Conservation (phyloP, 2,113 vertebrate genomes). For the Bubo blakistoni region DNA sequence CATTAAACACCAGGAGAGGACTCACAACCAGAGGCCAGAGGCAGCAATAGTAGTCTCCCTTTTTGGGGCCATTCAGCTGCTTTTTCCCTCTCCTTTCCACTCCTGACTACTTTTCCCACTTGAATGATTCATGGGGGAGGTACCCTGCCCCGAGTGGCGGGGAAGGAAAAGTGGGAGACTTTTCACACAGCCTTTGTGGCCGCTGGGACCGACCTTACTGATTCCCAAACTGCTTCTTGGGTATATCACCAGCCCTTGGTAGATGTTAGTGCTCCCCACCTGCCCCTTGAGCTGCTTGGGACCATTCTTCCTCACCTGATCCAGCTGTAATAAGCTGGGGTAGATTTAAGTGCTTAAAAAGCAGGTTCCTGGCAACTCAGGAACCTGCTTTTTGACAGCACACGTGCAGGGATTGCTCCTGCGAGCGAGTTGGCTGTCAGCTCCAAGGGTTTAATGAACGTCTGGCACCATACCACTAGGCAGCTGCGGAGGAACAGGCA, state of each 20-base stretch:
- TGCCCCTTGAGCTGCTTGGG: not conserved
- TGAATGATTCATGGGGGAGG: rapidly evolving
- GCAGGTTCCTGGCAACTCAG: not conserved
- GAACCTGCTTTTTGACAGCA: not conserved
- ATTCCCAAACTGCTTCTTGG: not conserved
- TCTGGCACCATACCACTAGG: not conserved
- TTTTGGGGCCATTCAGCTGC: not conserved
- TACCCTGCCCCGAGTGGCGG: not conserved
- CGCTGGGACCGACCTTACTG: not conserved
- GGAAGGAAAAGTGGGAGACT: not conserved
- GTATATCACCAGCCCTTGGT: not conserved
- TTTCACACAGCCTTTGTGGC: not conserved
- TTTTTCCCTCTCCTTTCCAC: not conserved
- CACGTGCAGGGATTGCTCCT: rapidly evolving
- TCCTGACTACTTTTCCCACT: not conserved
- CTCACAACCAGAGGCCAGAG: not conserved
- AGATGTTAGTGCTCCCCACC: rapidly evolving
- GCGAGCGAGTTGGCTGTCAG: not conserved
- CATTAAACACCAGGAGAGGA: not conserved
- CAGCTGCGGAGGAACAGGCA: not conserved
- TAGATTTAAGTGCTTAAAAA: not conserved
- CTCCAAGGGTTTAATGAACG: not conserved
- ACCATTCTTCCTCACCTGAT: not conserved
- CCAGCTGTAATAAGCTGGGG: not conserved
- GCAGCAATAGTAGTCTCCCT: rapidly evolving